Evolutionary conservation across 1,140 invertebrate genomes (phyloP).

Genomic region (Contarinia nasturtii): DNA sequence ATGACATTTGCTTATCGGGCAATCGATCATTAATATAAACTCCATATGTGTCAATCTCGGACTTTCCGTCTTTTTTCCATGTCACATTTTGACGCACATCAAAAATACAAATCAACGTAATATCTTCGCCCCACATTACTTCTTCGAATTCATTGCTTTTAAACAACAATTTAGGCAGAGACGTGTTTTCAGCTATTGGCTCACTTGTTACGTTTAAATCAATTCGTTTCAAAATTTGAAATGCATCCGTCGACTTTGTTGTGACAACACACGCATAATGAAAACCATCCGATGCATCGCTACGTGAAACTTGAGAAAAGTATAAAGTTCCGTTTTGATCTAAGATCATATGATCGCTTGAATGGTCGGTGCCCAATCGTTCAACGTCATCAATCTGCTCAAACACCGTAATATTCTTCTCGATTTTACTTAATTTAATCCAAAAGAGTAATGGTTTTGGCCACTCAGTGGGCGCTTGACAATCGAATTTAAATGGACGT

Average conservation of each 20-base stretch:
- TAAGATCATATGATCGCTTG: background rate
- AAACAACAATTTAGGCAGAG: background rate
- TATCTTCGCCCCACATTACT: background rate
- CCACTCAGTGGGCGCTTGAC: background rate
- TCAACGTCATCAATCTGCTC: background rate
- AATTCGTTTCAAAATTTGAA: background rate
- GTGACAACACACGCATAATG: background rate
- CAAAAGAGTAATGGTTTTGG: background rate
- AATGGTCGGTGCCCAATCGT: background rate
- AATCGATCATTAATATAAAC: constrained; percentile 19
- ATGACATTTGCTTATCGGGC: constrained; percentile 79
- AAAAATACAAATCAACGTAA: background rate
- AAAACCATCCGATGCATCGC: background rate
- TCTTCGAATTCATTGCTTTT: background rate
- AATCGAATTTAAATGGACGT: background rate
- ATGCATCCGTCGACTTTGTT: background rate
- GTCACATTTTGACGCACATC: background rate
- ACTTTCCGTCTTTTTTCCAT: background rate
- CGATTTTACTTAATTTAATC: background rate
- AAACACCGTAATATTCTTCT: no score
- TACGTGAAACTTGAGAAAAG: background rate
- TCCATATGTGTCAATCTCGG: no score
- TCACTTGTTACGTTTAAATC: background rate
- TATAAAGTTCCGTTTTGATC: constrained; percentile 1
- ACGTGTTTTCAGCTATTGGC: background rate